These are phyloP conservation scores for Xiphias gladius DNA, from an alignment of 2,113 vertebrate genomes.

Conservation along the genomic window DNA sequence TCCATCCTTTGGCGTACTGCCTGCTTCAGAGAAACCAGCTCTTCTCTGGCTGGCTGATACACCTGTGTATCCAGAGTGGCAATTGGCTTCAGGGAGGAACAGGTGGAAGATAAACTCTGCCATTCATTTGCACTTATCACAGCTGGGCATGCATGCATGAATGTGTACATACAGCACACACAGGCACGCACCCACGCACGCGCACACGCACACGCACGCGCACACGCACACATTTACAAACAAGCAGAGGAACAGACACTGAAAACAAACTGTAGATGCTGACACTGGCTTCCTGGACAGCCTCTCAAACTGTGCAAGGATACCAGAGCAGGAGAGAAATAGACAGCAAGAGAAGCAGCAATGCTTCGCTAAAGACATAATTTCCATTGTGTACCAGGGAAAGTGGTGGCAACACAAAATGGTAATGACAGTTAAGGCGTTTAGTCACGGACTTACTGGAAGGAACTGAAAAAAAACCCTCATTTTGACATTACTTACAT, in stretches of 20 bases:
- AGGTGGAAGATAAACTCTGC: slow-evolving; percentile 47
- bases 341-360: slow-evolving; percentile 30
- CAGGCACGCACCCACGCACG: not conserved
- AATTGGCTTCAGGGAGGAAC: slow-evolving; percentile 30
- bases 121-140: slow-evolving; percentile 52
- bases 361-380: slow-evolving; percentile 65
- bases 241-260: not conserved
- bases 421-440: slow-evolving; percentile 77
- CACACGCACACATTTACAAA: not conserved
- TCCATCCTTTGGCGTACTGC: slow-evolving; percentile 4
- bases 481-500: slow-evolving; percentile 53
- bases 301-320: slow-evolving; percentile 48
- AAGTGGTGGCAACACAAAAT: slow-evolving; percentile 74
- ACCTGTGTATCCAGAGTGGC: slow-evolving; percentile 41
- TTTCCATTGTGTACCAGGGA: slow-evolving; percentile 65
- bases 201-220: not conserved
- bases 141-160: slow-evolving; percentile 38
- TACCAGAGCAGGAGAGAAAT: slow-evolving; percentile 59
- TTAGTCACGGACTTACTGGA: slow-evolving; percentile 71
- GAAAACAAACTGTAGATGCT: slow-evolving; percentile 36
- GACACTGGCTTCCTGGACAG: slow-evolving; percentile 64
- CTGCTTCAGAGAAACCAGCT: slow-evolving; percentile 13
- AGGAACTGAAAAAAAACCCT: slow-evolving; percentile 36
- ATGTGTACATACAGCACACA: slow-evolving; percentile 9
- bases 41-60: slow-evolving; percentile 11